Base-by-base conservation (phyloP, 1,140 invertebrate genomes). In the Ruditapes philippinarum region DNA sequence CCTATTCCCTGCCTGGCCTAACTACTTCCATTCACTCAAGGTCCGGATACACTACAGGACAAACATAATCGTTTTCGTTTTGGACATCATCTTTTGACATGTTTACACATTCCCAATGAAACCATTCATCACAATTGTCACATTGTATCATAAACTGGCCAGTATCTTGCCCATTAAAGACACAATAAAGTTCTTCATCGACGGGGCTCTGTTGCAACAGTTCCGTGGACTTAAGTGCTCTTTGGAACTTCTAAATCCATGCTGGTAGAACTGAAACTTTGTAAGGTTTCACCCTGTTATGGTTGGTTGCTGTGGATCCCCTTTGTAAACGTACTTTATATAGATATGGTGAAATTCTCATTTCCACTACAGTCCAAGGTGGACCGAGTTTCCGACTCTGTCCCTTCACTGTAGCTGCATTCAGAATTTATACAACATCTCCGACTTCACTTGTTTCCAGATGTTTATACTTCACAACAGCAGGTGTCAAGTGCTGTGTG, bases 81-180 rank as follows among this genome's bases (percentile, higher is more conserved):
- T 36, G 11, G 0, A 33, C 19, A 7, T 68, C 38, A n/a, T 65
- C 33, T 83, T 65, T 33, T 14, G 60, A 68, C 0, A 83, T 70
- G 45, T 83, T 70, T 19, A 83, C 80, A 68, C 80, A 83, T 70
- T 45, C 33, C 33, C 80, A 57, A 83, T 83, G 80, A 70, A 68
- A 83, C 80, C 62, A 83, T 28, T 83, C 80, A 28, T 40, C 38
- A 70, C 80, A 83, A 38, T 19, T 54, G 25, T 84, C 81, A 51
- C 81, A 84, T 11, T 84, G 81, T 22, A 84, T 33, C 65, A 73
- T 84, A 22, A 70, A 84, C 25, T 49, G 36, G 14, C 81, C 68
- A 14, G 33, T 33, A 22, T 73, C 25, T 17, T 38, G 81, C 28
- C 68, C 42, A 31, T 57, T 70, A 70, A 62, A 84, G 17, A 73